Evolutionary conservation across 1,140 invertebrate genomes (phyloP), one percentile per base, ranked within the genome.

Genomic region (Cherax quadricarinatus): DNA sequence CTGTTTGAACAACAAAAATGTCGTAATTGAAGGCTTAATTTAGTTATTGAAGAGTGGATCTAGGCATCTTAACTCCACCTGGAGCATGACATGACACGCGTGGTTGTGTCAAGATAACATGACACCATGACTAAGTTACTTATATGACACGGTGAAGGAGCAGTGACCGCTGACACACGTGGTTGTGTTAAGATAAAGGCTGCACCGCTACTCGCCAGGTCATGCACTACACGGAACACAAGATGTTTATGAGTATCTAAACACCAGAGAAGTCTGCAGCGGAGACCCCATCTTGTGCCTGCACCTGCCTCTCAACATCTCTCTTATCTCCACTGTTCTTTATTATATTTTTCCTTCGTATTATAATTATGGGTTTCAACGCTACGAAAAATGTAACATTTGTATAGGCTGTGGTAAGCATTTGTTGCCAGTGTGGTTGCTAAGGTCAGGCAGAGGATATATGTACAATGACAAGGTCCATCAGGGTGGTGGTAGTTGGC

Each of bases 361-460:
- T 66, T 66, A 18, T 66, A 66, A 16, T 18, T 18, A 57, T 6
- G 14, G 12, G 83, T 57, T 21, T 85, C 16, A 85, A 85, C 51
- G 66, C 5, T 5, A n/a, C 14, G 16, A 5, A 18, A 30, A 30
- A 7, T 75, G 21, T 75, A 30, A 5, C 21, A 75, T 75, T 9
- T 30, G 70, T 75, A 75, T 48, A 60, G 21, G 5, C 21, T 49
- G n/a, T 24, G 49, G 21, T 60, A 21, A 10, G 49, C 81, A 9
- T 51, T 24, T 53, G 7, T 21, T 10, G 51, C n/a, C 81, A 83
- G 6, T 60, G 81, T 53, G 81, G 24, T 48, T 83, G 51, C 81
- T 83, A 57, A 83, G 81, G 81, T 83, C 81, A 83, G 4, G 81
- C 81, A 60, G 51, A 83, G 81, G 81, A 83, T 83, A 83, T 53